Evolutionary conservation across 2,888 invertebrate species (phyloP).

Genomic region (Ormyrus rosae): DNA sequence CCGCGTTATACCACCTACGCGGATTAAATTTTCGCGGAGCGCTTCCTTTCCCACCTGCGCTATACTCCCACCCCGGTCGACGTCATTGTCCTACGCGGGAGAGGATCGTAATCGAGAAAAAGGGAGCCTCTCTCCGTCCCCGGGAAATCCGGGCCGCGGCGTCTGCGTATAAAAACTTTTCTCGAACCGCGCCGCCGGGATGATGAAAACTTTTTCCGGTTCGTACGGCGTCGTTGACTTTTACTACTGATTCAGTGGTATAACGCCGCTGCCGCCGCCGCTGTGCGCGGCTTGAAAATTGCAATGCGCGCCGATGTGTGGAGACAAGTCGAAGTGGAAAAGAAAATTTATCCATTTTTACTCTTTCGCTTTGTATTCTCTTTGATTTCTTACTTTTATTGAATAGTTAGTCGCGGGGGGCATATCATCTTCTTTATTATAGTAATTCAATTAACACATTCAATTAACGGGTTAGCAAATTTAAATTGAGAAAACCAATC

Average conservation of each 20-base stretch:
- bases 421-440: too few relatives aligned
- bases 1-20: constrained; percentile 61
- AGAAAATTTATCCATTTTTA: too few relatives aligned
- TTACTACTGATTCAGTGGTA: constrained; percentile 45
- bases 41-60: neutral
- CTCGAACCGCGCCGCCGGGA: neutral
- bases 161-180: constrained; percentile 26
- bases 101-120: constrained; percentile 23
- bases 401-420: too few relatives aligned
- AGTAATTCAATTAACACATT: too few relatives aligned
- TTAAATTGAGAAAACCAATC: too few relatives aligned
- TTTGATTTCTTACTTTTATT: too few relatives aligned
- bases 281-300: constrained; percentile 36
- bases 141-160: constrained; percentile 12
- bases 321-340: too few relatives aligned
- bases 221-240: constrained; percentile 39
- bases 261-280: neutral
- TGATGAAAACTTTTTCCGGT: constrained; percentile 34
- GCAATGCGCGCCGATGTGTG: neutral
- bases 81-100: constrained; percentile 1
- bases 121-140: neutral
- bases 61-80: neutral
- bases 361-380: too few relatives aligned
- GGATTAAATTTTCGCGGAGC: constrained; percentile 65
- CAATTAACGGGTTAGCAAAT: too few relatives aligned